These are phyloP conservation scores for Melinaea menophilus DNA, from an alignment of 2,888 invertebrate genomes.

Conservation along the genomic window DNA sequence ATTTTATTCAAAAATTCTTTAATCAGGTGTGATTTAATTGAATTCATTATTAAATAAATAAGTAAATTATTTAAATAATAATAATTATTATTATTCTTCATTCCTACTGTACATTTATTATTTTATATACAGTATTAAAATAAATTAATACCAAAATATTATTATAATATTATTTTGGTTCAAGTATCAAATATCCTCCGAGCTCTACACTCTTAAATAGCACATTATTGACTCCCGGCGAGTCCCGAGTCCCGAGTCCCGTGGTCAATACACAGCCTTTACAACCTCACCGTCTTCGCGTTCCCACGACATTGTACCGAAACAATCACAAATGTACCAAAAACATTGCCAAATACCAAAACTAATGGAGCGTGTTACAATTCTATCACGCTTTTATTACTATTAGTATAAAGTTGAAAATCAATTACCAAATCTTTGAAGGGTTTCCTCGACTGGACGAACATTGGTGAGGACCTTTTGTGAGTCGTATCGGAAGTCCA, in stretches of 20 bases:
- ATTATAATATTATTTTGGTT: too few species aligned
- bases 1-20: too few species aligned
- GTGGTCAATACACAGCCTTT: slow-evolving; percentile 61
- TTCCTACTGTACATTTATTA: too few species aligned
- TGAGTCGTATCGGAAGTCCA: slow-evolving; percentile 46
- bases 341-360: slow-evolving; percentile 48
- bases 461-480: slow-evolving; percentile 35
- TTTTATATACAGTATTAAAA: too few species aligned
- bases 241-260: slow-evolving; percentile 23
- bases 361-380: slow-evolving; percentile 19
- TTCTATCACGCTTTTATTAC: slow-evolving; percentile 19
- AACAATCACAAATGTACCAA: slow-evolving; percentile 61
- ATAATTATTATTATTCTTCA: too few species aligned
- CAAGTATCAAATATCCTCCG: slow-evolving; percentile 42
- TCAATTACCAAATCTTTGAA: slow-evolving; percentile 18
- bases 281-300: slow-evolving; percentile 42
- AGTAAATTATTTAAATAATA: too few species aligned
- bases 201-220: slow-evolving; percentile 53
- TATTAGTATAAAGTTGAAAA: slow-evolving; percentile 23
- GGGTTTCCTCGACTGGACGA: slow-evolving; percentile 10
- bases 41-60: too few species aligned
- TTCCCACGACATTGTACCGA: slow-evolving; percentile 63
- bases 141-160: too few species aligned
- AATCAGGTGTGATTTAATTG: too few species aligned
- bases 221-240: slow-evolving; percentile 64